A percentile compares a stretch with the other conserved stretches of the same genome.
These are phyloP conservation scores for Spongilla lacustris DNA, from an alignment of 37 sponge, comb jelly and placozoan genomes.

Conservation along the genomic window DNA sequence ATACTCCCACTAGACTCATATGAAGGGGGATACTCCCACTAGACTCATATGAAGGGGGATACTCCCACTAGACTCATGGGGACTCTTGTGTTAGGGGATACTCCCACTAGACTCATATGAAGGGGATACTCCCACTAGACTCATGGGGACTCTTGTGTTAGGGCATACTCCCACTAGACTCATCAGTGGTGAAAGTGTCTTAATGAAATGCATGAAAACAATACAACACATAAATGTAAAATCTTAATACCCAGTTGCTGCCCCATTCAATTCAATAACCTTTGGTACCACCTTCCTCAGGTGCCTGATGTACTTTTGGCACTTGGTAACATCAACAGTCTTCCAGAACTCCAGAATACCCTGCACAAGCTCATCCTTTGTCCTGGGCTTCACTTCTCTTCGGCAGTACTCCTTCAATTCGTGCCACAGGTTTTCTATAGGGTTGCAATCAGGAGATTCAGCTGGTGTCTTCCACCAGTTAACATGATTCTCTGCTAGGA, in stretches of 20 bases:
- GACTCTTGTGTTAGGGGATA: too few relatives aligned
- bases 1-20: too few relatives aligned
- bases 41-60: too few relatives aligned
- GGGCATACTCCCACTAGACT: too few relatives aligned
- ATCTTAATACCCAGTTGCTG: conserved; percentile 21
- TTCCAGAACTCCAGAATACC: conserved; percentile 35
- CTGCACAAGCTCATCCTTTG: conserved; percentile 15
- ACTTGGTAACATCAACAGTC: conserved; percentile 21
- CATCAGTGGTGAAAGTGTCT: neutral
- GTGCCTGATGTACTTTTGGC: conserved; percentile 35
- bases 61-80: too few relatives aligned
- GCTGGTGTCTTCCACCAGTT: conserved; percentile 46
- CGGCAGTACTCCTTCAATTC: conserved; percentile 30
- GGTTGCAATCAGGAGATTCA: conserved; percentile 40
- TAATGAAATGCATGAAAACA: neutral
- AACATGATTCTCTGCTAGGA: conserved; percentile 5
- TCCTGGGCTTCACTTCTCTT: conserved; percentile 32
- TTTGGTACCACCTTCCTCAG: conserved; percentile 24
- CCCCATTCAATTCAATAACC: conserved; percentile 25
- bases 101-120: too few relatives aligned
- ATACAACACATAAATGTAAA: neutral
- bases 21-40: too few relatives aligned
- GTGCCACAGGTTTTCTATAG: conserved; percentile 44
- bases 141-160: too few relatives aligned
- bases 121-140: too few relatives aligned